Evolutionary conservation across 2,888 invertebrate species (phyloP).

Genomic region (Rhopalosiphum nymphaeae): DNA sequence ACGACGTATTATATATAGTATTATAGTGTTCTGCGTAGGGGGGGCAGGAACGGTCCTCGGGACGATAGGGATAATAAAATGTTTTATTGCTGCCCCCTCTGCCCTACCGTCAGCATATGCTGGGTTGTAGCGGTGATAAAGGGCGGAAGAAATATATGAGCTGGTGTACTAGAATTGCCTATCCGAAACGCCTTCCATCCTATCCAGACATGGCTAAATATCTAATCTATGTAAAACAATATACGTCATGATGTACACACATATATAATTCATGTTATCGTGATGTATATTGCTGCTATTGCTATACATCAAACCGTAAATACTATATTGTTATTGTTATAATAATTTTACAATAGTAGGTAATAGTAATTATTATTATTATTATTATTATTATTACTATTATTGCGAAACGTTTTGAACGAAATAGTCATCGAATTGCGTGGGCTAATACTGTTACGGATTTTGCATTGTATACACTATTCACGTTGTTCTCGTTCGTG

Average conservation of each 20-base stretch:
- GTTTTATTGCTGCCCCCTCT: not conserved
- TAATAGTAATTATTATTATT: not conserved
- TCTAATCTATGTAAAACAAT: not conserved
- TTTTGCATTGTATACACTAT: not conserved
- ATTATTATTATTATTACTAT: not conserved
- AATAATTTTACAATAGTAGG: not conserved
- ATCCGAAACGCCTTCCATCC: constrained; percentile 39
- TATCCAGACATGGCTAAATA: not conserved
- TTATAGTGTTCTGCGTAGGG: not conserved
- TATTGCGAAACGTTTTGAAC: not conserved
- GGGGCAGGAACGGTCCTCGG: not conserved
- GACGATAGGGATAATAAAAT: not conserved
- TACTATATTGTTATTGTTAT: not conserved
- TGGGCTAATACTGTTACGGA: not conserved
- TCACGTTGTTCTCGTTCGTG: not conserved
- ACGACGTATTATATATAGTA: not conserved
- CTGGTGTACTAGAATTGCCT: constrained; percentile 49
- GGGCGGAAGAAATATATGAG: constrained; percentile 2
- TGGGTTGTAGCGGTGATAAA: not conserved
- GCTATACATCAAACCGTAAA: not conserved
- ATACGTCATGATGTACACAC: not conserved
- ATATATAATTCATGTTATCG: not conserved
- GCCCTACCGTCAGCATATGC: too few species aligned
- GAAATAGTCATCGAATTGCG: not conserved
- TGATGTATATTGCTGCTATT: not conserved